Evolutionary conservation across 2,888 invertebrate genomes (phyloP).

Genomic region (Labia minor): DNA sequence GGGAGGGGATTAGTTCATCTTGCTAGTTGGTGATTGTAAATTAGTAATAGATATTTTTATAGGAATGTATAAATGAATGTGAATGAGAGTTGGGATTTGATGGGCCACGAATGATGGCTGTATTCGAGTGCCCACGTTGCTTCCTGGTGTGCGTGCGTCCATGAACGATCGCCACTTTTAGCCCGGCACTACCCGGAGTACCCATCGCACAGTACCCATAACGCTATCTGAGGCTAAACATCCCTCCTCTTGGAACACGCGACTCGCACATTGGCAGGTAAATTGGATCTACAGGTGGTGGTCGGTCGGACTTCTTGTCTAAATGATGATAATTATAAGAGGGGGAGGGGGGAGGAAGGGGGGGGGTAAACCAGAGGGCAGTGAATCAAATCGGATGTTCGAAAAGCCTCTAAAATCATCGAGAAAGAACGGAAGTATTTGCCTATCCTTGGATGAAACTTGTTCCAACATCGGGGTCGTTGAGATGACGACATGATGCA

Average conservation of each 20-base stretch:
- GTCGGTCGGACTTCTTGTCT: too few relatives aligned
- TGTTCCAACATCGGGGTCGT: background rate
- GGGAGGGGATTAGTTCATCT: too few relatives aligned
- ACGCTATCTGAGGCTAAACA: background rate
- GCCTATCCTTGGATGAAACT: background rate
- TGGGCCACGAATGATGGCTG: background rate
- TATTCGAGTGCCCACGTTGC: background rate
- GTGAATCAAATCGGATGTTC: background rate
- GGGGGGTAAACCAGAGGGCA: too few relatives aligned
- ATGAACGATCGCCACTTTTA: background rate
- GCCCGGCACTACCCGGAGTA: too few relatives aligned
- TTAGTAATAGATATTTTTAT: too few relatives aligned
- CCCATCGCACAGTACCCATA: too few relatives aligned
- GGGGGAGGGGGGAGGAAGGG: too few relatives aligned
- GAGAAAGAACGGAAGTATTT: background rate
- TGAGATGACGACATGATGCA: background rate
- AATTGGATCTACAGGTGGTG: background rate
- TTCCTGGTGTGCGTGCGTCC: background rate
- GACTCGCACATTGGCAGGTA: background rate
- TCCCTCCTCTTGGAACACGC: background rate
- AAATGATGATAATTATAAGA: too few relatives aligned
- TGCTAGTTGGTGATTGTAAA: too few relatives aligned
- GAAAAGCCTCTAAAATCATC: background rate
- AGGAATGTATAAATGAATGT: too few relatives aligned
- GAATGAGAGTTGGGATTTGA: background rate